A percentile compares a stretch with the other conserved stretches of the same genome.
phyloP scores from a whole-genome alignment of 2,113 vertebrate genomes.

The Arothron firmamentum region DNA sequence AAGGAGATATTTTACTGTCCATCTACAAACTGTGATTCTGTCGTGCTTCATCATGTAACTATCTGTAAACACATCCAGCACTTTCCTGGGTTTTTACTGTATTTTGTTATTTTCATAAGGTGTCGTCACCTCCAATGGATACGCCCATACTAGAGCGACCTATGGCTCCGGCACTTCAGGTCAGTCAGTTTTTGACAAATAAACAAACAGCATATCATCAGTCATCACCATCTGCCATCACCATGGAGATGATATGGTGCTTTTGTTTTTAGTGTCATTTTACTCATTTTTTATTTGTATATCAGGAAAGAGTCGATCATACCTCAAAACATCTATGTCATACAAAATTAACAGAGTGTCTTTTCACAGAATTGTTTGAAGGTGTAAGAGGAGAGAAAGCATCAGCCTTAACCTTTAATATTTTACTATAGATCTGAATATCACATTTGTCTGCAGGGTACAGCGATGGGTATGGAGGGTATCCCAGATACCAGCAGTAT shows the following conservation, averaged over 20 bases:
- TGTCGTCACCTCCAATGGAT: constrained; percentile 49
- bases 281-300: no score
- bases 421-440: background rate
- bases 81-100: background rate
- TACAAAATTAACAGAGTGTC: background rate
- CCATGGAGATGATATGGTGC: no score
- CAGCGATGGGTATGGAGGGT: constrained; percentile 16
- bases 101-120: constrained; percentile 49
- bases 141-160: constrained; percentile 19
- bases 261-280: no score
- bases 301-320: no score
- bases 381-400: background rate
- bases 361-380: background rate
- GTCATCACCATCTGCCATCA: no score
- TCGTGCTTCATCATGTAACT: background rate
- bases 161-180: constrained; percentile 70
- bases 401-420: background rate
- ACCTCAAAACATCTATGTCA: no score
- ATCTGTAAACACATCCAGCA: background rate
- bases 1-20: background rate
- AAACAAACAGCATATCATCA: background rate
- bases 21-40: background rate
- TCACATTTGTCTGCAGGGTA: constrained; percentile 46
- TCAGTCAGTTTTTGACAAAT: constrained; percentile 27
- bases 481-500: constrained; percentile 2